Conservation (phyloP, 2,888 invertebrate species). For the Acanthopleura granulata region DNA sequence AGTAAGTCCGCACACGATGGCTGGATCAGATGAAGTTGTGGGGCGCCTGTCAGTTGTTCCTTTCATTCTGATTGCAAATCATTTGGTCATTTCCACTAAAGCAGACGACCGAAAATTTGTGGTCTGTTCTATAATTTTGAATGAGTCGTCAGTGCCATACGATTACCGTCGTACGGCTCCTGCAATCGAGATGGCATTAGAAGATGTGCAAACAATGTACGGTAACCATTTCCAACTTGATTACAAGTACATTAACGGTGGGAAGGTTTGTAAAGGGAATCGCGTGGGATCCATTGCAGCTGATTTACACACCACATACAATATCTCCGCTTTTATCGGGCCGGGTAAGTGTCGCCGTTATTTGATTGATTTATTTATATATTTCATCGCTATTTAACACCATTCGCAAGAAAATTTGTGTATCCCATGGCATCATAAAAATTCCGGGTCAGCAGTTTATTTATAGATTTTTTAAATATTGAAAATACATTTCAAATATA, state of each 20-base stretch:
- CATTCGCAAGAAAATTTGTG: no score
- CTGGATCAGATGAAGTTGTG: no score
- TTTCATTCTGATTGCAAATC: no score
- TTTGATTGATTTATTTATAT: no score
- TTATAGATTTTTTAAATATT: no score
- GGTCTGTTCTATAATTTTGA: neutral
- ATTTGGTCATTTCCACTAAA: neutral
- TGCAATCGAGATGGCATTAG: neutral
- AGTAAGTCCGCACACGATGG: no score
- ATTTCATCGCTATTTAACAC: no score
- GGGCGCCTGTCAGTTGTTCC: no score
- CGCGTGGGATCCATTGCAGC: slow-evolving; percentile 35
- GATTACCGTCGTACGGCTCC: slow-evolving; percentile 2
- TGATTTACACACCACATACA: slow-evolving; percentile 29
- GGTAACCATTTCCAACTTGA: slow-evolving; percentile 19
- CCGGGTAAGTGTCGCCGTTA: slow-evolving; percentile 28
- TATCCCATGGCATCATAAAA: no score
- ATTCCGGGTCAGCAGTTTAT: no score
- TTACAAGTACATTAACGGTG: slow-evolving; percentile 26
- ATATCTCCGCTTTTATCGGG: slow-evolving; percentile 35
- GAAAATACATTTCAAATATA: no score
- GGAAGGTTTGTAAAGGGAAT: slow-evolving; percentile 29
- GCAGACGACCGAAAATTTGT: neutral
- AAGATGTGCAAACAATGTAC: neutral
- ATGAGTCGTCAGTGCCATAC: neutral